These are phyloP conservation scores for Ceramica pisi DNA, from an alignment of 2,888 invertebrate genomes.

Conservation along the genomic window DNA sequence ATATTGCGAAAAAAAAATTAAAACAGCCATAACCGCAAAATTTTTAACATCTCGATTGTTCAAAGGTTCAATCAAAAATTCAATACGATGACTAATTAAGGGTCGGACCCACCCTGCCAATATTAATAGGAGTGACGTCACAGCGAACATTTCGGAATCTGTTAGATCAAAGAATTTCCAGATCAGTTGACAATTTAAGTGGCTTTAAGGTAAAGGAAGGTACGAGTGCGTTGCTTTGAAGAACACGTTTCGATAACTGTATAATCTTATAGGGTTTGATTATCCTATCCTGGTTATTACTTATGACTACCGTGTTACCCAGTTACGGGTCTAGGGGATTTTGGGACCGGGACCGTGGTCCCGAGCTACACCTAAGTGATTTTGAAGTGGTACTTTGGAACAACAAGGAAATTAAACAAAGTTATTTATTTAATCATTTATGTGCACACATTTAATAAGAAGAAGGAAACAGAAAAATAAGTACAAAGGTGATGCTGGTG, in stretches of 20 bases:
- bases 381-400: too few relatives aligned
- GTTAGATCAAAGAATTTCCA: constrained; percentile 33
- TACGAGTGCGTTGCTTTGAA: constrained; percentile 1
- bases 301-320: too few relatives aligned
- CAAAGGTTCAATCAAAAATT: constrained; percentile 18
- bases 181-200: constrained; percentile 27
- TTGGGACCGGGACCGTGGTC: too few relatives aligned
- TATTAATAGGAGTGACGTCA: constrained; percentile 24
- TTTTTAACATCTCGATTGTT: constrained; percentile 10
- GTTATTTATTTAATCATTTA: too few relatives aligned
- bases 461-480: too few relatives aligned
- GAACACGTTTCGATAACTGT: neutral
- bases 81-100: constrained; percentile 20
- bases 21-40: neutral
- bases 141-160: constrained; percentile 5
- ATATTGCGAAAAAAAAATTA: neutral
- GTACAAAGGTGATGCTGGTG: too few relatives aligned
- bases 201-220: neutral
- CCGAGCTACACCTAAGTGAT: too few relatives aligned
- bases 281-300: neutral
- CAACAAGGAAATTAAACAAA: too few relatives aligned
- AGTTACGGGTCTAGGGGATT: too few relatives aligned
- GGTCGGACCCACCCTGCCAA: constrained; percentile 10
- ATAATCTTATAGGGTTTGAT: neutral
- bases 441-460: too few relatives aligned